These are phyloP conservation scores for Mesochorus sp. DNA, from an alignment of 2,888 invertebrate genomes.

Conservation along the genomic window DNA sequence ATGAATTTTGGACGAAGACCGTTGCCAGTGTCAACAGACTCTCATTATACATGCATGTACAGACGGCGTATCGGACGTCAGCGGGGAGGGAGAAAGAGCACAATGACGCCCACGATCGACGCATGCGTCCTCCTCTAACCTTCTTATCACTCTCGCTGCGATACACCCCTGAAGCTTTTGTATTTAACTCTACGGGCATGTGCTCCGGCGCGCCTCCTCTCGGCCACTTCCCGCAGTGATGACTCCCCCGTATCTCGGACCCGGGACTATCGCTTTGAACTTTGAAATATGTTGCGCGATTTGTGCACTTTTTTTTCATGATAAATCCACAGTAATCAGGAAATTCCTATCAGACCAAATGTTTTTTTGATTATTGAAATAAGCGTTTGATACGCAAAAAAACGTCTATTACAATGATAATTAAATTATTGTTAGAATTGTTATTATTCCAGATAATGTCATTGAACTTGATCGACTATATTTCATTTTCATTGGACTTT, in stretches of 20 bases:
- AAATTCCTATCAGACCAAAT: no score
- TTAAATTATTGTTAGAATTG: no score
- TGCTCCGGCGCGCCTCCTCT: conserved; percentile 10
- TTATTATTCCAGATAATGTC: no score
- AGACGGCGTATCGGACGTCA: not conserved
- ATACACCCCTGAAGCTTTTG: conserved; percentile 58
- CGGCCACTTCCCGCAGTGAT: conserved; percentile 37
- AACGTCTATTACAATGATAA: no score
- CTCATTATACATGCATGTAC: not conserved
- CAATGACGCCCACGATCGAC: conserved; percentile 47
- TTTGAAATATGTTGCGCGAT: no score
- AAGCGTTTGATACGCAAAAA: no score
- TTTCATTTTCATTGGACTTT: no score
- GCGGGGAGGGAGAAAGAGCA: not conserved
- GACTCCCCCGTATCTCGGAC: not conserved
- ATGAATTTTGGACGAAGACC: conserved; percentile 37
- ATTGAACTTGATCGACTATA: no score
- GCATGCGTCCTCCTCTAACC: conserved; percentile 58
- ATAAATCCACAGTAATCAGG: no score
- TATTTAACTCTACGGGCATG: conserved; percentile 20
- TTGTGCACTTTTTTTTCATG: no score
- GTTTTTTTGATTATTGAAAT: no score
- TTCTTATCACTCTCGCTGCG: conserved; percentile 46
- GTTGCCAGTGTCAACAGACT: conserved; percentile 53
- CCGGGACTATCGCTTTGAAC: no score